These are phyloP conservation scores for Poeciliopsis retropinna DNA, from an alignment of 2,113 vertebrate species.

Conservation along the genomic window DNA sequence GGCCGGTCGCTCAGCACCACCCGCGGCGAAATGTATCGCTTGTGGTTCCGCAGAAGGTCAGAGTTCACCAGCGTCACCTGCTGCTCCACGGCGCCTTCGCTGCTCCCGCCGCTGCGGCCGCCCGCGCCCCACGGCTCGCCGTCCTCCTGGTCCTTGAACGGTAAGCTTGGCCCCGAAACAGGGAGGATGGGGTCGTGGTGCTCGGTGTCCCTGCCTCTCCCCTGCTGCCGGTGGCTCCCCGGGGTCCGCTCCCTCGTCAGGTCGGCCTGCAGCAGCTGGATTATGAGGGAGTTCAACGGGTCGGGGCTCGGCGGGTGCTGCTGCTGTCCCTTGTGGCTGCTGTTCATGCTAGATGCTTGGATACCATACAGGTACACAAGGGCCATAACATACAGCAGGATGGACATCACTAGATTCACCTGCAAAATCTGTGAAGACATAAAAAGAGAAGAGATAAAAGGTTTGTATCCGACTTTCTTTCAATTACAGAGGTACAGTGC, in stretches of 20 bases:
- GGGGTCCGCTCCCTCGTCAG: slow-evolving; percentile 84
- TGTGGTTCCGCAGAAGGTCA: slow-evolving; percentile 89
- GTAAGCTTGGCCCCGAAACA: slow-evolving; percentile 26
- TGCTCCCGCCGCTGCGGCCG: slow-evolving; percentile 41
- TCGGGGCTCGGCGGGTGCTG: slow-evolving; percentile 87
- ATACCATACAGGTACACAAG: slow-evolving; percentile 97
- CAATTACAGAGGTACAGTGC: too few relatives aligned
- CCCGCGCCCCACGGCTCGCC: slow-evolving; percentile 65
- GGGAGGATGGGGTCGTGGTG: slow-evolving; percentile 40
- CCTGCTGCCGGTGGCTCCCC: slow-evolving; percentile 59
- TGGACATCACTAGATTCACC: slow-evolving; percentile 99
- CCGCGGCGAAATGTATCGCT: slow-evolving; percentile 90
- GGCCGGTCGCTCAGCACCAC: slow-evolving; percentile 91
- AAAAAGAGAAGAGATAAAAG: slow-evolving; percentile 21
- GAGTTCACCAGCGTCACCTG: slow-evolving; percentile 81
- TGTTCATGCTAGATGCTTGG: slow-evolving; percentile 93
- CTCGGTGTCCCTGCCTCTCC: slow-evolving; percentile 38
- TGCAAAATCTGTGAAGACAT: slow-evolving; percentile 91
- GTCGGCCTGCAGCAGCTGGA: slow-evolving; percentile 95
- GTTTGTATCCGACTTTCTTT: neutral
- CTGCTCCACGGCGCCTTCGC: slow-evolving; percentile 72
- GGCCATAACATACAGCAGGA: slow-evolving; percentile 99
- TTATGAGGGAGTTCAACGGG: slow-evolving; percentile 94
- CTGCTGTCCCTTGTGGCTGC: slow-evolving; percentile 65
- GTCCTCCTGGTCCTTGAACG: slow-evolving; percentile 48